Conservation (phyloP, 2,113 vertebrate genomes). For the Microcebus lehilahytsara region DNA sequence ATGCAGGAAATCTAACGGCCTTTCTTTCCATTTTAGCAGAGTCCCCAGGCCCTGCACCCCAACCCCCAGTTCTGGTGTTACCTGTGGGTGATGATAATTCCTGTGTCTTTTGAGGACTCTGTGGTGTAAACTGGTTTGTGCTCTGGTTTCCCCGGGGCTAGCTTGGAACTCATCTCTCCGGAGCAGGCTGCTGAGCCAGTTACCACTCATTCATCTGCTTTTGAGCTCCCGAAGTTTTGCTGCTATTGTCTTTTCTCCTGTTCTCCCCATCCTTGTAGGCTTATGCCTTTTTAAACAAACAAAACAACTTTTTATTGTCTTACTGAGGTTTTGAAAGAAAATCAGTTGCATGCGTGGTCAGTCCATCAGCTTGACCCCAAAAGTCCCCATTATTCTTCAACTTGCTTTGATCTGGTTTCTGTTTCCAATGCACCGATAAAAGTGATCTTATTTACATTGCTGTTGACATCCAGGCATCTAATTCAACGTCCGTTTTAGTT, state of each 20-base stretch:
- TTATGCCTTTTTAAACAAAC: neutral
- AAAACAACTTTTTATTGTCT: neutral
- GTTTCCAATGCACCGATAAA: neutral
- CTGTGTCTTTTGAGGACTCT: neutral
- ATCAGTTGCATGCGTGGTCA: neutral
- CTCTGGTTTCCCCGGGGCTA: neutral
- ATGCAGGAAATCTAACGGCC: neutral
- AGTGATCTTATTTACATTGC: neutral
- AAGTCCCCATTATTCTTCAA: neutral
- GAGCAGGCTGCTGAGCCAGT: neutral
- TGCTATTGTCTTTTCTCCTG: neutral
- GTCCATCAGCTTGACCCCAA: neutral
- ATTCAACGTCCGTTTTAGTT: neutral
- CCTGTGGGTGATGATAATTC: neutral
- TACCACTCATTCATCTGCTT: neutral
- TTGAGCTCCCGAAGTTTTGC: neutral
- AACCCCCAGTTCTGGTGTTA: neutral
- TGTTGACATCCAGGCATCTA: neutral
- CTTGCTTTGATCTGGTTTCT: conserved; percentile 38
- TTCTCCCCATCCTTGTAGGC: neutral
- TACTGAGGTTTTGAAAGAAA: neutral
- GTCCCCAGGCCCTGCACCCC: neutral
- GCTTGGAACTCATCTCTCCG: neutral
- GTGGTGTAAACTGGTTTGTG: neutral
- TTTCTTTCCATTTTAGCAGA: neutral